Conservation (phyloP, 2,888 invertebrate genomes). For the Cheilosia impressa region DNA sequence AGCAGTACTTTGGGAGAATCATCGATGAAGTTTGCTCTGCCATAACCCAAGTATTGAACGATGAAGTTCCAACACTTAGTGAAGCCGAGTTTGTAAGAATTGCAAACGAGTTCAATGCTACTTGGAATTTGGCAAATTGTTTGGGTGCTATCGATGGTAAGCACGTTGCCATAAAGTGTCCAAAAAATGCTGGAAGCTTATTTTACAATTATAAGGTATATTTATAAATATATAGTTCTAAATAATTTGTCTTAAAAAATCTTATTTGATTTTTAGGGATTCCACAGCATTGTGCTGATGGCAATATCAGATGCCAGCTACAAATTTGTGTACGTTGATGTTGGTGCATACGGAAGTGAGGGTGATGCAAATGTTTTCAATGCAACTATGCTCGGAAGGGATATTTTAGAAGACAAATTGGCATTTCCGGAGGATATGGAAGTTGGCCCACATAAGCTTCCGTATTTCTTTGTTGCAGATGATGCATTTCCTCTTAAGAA, state of each 20-base stretch:
- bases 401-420: not conserved
- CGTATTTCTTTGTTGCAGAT: not conserved
- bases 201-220: conserved; percentile 17
- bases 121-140: no score
- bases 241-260: no score
- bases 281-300: conserved; percentile 14
- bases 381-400: not conserved
- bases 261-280: not conserved
- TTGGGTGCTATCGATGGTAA: not conserved
- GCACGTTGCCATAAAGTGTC: conserved; percentile 10
- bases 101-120: no score
- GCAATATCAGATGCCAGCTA: not conserved
- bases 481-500: not conserved
- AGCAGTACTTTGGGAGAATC: not conserved
- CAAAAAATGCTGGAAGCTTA: not conserved
- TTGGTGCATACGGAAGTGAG: conserved; percentile 4
- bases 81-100: not conserved
- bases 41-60: not conserved
- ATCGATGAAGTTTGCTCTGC: not conserved
- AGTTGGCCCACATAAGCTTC: not conserved
- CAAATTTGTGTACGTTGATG: not conserved
- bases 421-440: not conserved
- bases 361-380: not conserved
- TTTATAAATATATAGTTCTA: not conserved
- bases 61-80: not conserved